Percentiles rank a stretch among this genome's conserved stretches.
phyloP scores from a whole-genome alignment of 2,797 vertebrate species.

The Eurystomus glaucurus region DNA sequence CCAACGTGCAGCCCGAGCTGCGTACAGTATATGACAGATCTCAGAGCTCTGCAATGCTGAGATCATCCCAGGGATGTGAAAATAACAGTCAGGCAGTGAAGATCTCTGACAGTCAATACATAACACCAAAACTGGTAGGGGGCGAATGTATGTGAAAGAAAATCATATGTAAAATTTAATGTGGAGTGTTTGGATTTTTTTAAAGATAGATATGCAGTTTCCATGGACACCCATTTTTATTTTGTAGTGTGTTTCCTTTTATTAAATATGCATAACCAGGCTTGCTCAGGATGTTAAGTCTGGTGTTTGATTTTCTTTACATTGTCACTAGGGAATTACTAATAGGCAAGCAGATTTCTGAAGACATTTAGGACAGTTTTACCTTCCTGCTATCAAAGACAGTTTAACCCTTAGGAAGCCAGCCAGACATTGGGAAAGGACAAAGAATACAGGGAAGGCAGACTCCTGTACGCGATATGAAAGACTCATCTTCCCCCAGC shows the following conservation, averaged over 20 bases:
- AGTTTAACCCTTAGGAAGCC: slow-evolving; percentile 34
- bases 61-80: not conserved
- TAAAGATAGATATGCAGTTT: slow-evolving; percentile 49
- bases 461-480: not conserved
- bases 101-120: slow-evolving; percentile 23
- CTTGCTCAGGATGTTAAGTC: slow-evolving; percentile 50
- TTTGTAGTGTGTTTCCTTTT: slow-evolving; percentile 64
- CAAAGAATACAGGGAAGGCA: not conserved
- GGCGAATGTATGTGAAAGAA: not conserved
- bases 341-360: slow-evolving; percentile 71
- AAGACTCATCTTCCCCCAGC: not conserved
- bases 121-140: not conserved
- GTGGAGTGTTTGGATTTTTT: not conserved
- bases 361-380: slow-evolving; percentile 67
- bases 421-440: not conserved
- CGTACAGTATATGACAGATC: not conserved
- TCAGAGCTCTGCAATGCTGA: not conserved
- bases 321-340: slow-evolving; percentile 70
- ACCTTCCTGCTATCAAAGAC: slow-evolving; percentile 22
- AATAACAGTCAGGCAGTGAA: not conserved
- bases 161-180: not conserved
- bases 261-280: slow-evolving; percentile 78
- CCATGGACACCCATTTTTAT: slow-evolving; percentile 73
- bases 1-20: not conserved
- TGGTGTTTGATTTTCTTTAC: slow-evolving; percentile 72